These are phyloP conservation scores for Acleris literana DNA, from an alignment of 2,888 invertebrate species.

Conservation along the genomic window DNA sequence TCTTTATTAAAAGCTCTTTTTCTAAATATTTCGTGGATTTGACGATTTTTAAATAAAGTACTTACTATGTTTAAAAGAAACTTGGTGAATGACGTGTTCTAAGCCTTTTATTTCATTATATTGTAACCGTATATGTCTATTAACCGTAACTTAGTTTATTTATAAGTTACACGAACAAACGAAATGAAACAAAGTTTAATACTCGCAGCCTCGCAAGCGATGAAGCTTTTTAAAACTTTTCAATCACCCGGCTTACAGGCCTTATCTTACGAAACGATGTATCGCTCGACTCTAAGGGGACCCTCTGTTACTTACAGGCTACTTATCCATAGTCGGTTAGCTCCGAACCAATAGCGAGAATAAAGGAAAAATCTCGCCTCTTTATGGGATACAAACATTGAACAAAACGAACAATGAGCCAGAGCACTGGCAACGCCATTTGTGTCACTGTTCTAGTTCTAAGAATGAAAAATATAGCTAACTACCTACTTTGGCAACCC, in stretches of 20 bases:
- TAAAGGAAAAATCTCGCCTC: slow-evolving; percentile 11
- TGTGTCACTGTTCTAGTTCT: slow-evolving; percentile 35
- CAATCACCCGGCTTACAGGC: slow-evolving; percentile 36
- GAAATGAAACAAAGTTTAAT: slow-evolving; percentile 41
- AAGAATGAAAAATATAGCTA: slow-evolving; percentile 36
- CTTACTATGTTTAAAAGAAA: no score
- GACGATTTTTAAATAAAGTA: no score
- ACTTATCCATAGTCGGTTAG: slow-evolving; percentile 1
- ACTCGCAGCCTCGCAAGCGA: slow-evolving; percentile 4
- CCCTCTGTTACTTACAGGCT: neutral
- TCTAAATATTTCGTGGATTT: no score
- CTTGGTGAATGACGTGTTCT: no score
- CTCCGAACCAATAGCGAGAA: slow-evolving; percentile 1
- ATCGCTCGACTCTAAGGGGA: neutral
- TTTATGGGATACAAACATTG: slow-evolving; percentile 27
- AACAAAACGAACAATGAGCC: slow-evolving; percentile 35
- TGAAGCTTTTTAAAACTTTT: slow-evolving; percentile 39
- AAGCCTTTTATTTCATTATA: no score
- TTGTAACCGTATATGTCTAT: neutral
- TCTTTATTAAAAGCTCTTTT: no score
- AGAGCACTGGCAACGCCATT: slow-evolving; percentile 29
- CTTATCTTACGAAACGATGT: slow-evolving; percentile 13
- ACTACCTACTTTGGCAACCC: slow-evolving; percentile 37
- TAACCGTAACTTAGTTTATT: neutral
- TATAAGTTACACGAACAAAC: slow-evolving; percentile 28